A percentile compares a stretch with the other conserved stretches of the same genome.
phyloP scores from a whole-genome alignment of 2,797 vertebrate species.

The Macropus fuliginosus region DNA sequence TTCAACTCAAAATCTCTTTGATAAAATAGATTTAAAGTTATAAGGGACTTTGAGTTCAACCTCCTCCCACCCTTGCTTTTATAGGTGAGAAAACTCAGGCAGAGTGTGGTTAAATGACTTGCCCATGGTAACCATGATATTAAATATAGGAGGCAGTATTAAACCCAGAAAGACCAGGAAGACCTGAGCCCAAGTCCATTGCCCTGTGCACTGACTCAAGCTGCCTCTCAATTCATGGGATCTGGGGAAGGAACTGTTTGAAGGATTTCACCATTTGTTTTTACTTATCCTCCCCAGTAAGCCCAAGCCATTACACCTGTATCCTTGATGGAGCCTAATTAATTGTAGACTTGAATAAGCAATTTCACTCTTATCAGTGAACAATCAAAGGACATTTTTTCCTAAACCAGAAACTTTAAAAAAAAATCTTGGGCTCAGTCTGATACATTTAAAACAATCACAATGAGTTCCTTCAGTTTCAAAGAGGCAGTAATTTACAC shows the following conservation, averaged over 20 bases:
- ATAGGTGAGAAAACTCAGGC: neutral
- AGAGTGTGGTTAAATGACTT: neutral
- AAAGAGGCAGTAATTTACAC: constrained; percentile 83
- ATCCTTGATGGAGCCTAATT: neutral
- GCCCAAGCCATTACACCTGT: neutral
- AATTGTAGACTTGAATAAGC: neutral
- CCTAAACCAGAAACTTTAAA: constrained; percentile 30
- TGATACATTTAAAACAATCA: constrained; percentile 55
- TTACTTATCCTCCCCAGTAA: constrained; percentile 20
- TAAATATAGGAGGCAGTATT: neutral
- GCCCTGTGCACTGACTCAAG: neutral
- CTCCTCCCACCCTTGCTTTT: neutral
- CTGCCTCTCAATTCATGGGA: neutral
- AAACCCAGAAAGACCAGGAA: neutral
- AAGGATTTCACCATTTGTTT: neutral
- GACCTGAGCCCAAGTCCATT: neutral
- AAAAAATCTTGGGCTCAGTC: neutral
- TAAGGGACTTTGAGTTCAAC: neutral
- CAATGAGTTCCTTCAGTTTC: constrained; percentile 66
- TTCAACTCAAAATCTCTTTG: neutral
- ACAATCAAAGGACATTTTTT: neutral
- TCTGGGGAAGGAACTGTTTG: neutral
- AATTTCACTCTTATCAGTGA: neutral
- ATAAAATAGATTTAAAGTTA: neutral
- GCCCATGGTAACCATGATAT: neutral